Conservation (phyloP, 1,140 invertebrate species). For the Pseudachorutes palmiensis region DNA sequence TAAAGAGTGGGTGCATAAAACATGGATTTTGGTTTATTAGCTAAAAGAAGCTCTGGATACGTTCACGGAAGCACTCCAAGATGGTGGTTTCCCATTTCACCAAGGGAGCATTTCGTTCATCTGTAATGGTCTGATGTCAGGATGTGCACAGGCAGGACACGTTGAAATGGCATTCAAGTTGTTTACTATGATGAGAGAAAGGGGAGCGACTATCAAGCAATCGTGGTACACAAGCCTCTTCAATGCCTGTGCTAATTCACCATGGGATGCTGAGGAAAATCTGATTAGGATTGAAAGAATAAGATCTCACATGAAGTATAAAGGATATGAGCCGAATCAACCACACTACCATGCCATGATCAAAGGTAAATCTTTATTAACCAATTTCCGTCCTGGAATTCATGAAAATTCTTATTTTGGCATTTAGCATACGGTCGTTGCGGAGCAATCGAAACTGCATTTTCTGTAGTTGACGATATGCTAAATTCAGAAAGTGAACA, state of each 20-base stretch:
- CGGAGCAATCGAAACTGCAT: constrained; percentile 64
- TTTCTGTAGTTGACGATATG: constrained; percentile 77
- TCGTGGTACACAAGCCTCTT: constrained; percentile 74
- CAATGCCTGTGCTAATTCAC: constrained; percentile 76
- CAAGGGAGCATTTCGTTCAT: constrained; percentile 48
- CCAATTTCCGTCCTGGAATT: constrained; percentile 14
- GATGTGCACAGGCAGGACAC: constrained; percentile 68
- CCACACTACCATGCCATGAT: constrained; percentile 80
- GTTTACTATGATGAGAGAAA: constrained; percentile 71
- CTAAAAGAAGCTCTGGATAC: constrained; percentile 27
- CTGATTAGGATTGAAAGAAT: constrained; percentile 56
- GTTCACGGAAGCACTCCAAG: constrained; percentile 17
- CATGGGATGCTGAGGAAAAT: constrained; percentile 53
- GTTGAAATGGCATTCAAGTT: constrained; percentile 74
- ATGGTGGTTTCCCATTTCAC: constrained; percentile 28
- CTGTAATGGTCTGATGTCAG: constrained; percentile 69
- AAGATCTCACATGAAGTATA: constrained; percentile 57
- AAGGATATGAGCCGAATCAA: constrained; percentile 58
- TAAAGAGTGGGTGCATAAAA: too few species aligned
- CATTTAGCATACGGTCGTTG: constrained; percentile 65
- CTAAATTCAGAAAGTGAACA: constrained; percentile 44
- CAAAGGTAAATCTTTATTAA: constrained; percentile 48
- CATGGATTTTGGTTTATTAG: constrained; percentile 9
- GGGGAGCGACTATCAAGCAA: constrained; percentile 55
- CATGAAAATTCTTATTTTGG: constrained; percentile 24